These are phyloP conservation scores for Athene noctua DNA, from an alignment of 2,113 vertebrate species.

Conservation along the genomic window DNA sequence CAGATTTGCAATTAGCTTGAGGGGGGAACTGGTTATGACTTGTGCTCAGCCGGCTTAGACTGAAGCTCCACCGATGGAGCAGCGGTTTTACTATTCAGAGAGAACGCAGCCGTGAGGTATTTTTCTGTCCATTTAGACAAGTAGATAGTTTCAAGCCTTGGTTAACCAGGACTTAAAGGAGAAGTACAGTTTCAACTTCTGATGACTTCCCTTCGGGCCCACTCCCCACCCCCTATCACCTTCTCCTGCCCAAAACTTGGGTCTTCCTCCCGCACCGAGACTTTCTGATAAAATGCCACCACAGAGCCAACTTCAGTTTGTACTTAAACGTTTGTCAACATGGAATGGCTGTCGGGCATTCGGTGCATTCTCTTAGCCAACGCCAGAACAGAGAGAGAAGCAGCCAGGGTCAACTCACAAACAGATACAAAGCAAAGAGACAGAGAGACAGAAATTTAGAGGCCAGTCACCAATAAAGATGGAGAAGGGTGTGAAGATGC, in stretches of 20 bases:
- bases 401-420: slow-evolving; percentile 80
- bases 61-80: slow-evolving; percentile 2
- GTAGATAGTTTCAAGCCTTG: slow-evolving; percentile 72
- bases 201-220: neutral
- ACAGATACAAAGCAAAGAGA: slow-evolving; percentile 84
- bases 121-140: slow-evolving; percentile 67
- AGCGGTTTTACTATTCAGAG: slow-evolving; percentile 14
- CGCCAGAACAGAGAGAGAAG: slow-evolving; percentile 76
- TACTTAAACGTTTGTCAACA: neutral
- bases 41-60: neutral
- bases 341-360: slow-evolving; percentile 50
- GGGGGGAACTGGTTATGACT: neutral
- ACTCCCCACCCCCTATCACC: slow-evolving; percentile 5
- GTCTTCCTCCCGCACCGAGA: neutral
- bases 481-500: slow-evolving; percentile 75
- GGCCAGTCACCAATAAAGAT: slow-evolving; percentile 78
- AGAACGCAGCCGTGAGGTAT: slow-evolving; percentile 74
- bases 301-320: neutral
- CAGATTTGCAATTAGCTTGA: neutral
- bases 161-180: slow-evolving; percentile 60
- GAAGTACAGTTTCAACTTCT: slow-evolving; percentile 7
- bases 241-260: slow-evolving; percentile 43
- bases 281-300: slow-evolving; percentile 25
- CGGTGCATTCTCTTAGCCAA: slow-evolving; percentile 73
- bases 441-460: slow-evolving; percentile 82